Base-by-base conservation (phyloP, 2,797 vertebrate species). In the Odontamblyopus rebecca region DNA sequence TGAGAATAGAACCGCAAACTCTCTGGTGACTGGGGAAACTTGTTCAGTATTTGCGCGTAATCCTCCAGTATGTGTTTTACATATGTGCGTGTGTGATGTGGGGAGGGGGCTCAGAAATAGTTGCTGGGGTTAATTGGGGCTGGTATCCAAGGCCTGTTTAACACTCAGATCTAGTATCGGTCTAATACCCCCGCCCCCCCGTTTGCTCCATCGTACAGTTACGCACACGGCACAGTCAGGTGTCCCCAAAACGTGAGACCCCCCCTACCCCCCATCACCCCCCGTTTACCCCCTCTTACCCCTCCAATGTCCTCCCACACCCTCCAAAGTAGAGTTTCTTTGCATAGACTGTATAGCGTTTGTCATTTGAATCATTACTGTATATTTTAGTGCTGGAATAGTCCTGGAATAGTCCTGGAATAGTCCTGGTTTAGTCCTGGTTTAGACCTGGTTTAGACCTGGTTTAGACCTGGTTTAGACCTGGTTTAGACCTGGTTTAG, bases 101-200 rank as follows among this genome's bases (percentile, higher is more conserved):
- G 69, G 61, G 12, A 57, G 26, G 50, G 70, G 57, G 54, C 23
- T 65, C 73, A 48, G 50, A 30, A 66, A 80, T 48, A 81, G 54
- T 41, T 69, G 27, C 11, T 6, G 3, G 77, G 75, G 67, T 80
- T 84, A 81, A 80, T 76, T 76, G 70, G 73, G 67, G 74, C 41
- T 56, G 62, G 64, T 18, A 77, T 41, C 23, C 61, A 29, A 8
- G 59, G 68, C 67, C 48, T 72, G 68, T 81, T 4, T 13, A 78
- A 78, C 81, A 77, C 83, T 77, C 18, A 2, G 61, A 69, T 67
- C 81, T 73, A 27, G 72, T 85, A 80, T 88, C 87, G 68, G 68
- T 81, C 83, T 86, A 77, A 88, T 86, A 81, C 12, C 13, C 3
- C 44, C 86, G 83, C 78, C 68, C 86, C 48, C 86, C 48, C 86